A percentile compares a stretch with the other conserved stretches of the same genome.
These are phyloP conservation scores for Pongo pygmaeus DNA, from an alignment of 2,113 vertebrate species.

Conservation along the genomic window DNA sequence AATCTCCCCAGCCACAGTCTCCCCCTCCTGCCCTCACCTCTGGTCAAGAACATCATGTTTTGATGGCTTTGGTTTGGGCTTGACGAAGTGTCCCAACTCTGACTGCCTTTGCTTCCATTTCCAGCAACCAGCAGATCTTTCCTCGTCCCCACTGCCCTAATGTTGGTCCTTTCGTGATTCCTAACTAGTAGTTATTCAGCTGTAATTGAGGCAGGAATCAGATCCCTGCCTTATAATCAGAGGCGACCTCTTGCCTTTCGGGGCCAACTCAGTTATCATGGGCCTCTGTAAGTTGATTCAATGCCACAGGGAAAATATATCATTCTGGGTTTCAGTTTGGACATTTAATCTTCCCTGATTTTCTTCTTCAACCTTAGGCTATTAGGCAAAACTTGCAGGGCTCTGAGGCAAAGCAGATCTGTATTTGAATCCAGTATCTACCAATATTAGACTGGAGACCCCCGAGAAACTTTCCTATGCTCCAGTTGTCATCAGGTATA, in stretches of 20 bases:
- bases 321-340: slow-evolving; percentile 33
- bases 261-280: neutral
- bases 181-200: slow-evolving; percentile 22
- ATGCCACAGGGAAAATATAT: neutral
- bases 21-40: neutral
- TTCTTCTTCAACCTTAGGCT: neutral
- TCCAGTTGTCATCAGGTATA: neutral
- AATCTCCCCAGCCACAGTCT: neutral
- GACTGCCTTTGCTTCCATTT: neutral
- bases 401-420: neutral
- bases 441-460: neutral
- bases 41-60: neutral
- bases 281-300: slow-evolving; percentile 1
- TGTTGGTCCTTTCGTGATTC: slow-evolving; percentile 16
- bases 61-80: neutral
- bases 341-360: neutral
- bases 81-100: neutral
- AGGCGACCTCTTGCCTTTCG: neutral
- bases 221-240: slow-evolving; percentile 46
- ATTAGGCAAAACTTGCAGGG: neutral
- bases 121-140: neutral
- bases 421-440: neutral
- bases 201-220: slow-evolving; percentile 35
- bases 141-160: neutral
- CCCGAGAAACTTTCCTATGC: neutral